Evolutionary conservation across 2,797 vertebrate species (phyloP).

Genomic region (Geotrypetes seraphini): DNA sequence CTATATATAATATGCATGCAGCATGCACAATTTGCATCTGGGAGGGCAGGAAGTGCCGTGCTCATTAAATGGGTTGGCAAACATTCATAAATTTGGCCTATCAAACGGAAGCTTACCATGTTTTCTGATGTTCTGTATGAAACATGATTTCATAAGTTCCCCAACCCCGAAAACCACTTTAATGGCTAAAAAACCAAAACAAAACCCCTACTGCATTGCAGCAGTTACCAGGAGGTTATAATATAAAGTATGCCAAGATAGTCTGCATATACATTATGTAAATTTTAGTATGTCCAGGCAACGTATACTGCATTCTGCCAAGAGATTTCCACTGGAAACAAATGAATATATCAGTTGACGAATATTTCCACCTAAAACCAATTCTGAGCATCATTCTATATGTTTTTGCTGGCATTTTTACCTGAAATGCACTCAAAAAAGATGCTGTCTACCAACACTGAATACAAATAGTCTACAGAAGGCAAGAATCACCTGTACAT

Average conservation of each 20-base stretch:
- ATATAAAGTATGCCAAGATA: slow-evolving; percentile 37
- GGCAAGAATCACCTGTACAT: too few species aligned
- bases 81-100: slow-evolving; percentile 13
- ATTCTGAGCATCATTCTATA: too few species aligned
- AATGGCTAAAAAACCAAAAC: slow-evolving; percentile 63
- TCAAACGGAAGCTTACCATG: background rate
- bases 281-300: slow-evolving; percentile 32
- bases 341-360: too few species aligned
- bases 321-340: slow-evolving; percentile 23
- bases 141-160: slow-evolving; percentile 11
- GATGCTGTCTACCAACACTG: too few species aligned
- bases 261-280: slow-evolving; percentile 43
- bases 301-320: slow-evolving; percentile 34
- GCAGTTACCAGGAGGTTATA: slow-evolving; percentile 44
- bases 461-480: too few species aligned
- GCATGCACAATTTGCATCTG: too few species aligned
- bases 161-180: slow-evolving; percentile 41
- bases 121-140: background rate
- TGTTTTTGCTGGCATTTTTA: too few species aligned
- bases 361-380: too few species aligned
- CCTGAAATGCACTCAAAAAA: too few species aligned
- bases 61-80: slow-evolving; percentile 4
- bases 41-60: too few species aligned
- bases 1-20: too few species aligned
- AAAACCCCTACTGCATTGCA: slow-evolving; percentile 74